These are phyloP conservation scores for Pelagia noctiluca DNA, from an alignment of 30 jellyfish, hydroid and myxozoan species.

Conservation along the genomic window DNA sequence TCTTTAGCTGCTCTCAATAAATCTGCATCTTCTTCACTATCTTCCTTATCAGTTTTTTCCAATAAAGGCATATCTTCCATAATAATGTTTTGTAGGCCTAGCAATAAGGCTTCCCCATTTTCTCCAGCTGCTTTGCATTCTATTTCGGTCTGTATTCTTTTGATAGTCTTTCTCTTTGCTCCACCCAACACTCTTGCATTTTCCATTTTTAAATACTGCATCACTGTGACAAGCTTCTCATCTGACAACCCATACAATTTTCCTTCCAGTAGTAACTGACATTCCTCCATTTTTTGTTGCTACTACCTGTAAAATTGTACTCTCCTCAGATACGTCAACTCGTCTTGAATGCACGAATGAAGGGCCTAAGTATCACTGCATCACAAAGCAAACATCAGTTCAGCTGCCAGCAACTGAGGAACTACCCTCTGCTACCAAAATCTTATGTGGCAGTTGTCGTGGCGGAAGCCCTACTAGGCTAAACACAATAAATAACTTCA, in stretches of 20 bases:
- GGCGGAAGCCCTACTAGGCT: too few relatives aligned
- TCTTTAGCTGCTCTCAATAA: conserved; percentile 44
- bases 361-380: too few relatives aligned
- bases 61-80: conserved; percentile 24
- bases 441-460: too few relatives aligned
- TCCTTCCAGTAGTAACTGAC: conserved; percentile 21
- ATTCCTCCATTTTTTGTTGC: conserved; percentile 28
- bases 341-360: too few relatives aligned
- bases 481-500: too few relatives aligned
- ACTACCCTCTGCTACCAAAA: too few relatives aligned
- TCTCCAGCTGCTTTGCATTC: conserved; percentile 55
- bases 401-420: too few relatives aligned
- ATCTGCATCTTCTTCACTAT: conserved; percentile 34
- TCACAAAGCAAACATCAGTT: too few relatives aligned
- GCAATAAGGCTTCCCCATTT: conserved; percentile 44
- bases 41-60: conserved; percentile 25
- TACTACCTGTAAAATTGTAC: too few relatives aligned
- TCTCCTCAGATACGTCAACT: too few relatives aligned
- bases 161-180: conserved; percentile 38
- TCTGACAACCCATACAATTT: conserved; percentile 10
- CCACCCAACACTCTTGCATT: conserved; percentile 38
- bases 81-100: conserved; percentile 28
- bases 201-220: conserved; percentile 18
- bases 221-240: conserved; percentile 22
- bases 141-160: conserved; percentile 36